phyloP scores from a whole-genome alignment of 2,888 invertebrate genomes.

The Eubasilissa splendida region DNA sequence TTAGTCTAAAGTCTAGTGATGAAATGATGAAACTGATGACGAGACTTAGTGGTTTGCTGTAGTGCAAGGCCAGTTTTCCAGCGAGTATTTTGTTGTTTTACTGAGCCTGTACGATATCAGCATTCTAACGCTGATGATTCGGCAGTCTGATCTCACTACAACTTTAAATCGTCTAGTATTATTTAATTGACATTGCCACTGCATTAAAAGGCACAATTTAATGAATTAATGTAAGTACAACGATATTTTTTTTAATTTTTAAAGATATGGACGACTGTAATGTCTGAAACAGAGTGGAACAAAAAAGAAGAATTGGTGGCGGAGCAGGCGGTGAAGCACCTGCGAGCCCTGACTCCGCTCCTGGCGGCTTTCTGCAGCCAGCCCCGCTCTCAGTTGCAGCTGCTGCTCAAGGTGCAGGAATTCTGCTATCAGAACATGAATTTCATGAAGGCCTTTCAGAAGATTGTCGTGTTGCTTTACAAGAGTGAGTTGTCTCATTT shows the following conservation, averaged over 20 bases:
- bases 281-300: conserved; percentile 98
- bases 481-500: conserved; percentile 76
- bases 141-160: conserved; percentile 66
- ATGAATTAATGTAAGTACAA: not conserved
- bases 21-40: conserved; percentile 73
- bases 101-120: conserved; percentile 37
- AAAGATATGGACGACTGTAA: conserved; percentile 94
- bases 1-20: conserved; percentile 9
- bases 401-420: conserved; percentile 95
- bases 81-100: conserved; percentile 51
- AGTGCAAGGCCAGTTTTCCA: conserved; percentile 54
- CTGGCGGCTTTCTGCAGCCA: conserved; percentile 90
- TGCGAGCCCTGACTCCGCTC: conserved; percentile 88
- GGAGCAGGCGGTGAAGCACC: conserved; percentile 94
- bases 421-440: conserved; percentile 99
- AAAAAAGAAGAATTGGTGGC: conserved; percentile 98
- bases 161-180: not conserved
- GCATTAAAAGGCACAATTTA: no score
- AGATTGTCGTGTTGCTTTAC: conserved; percentile 96
- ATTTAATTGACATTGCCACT: no score
- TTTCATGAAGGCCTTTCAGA: conserved; percentile 98
- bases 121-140: conserved; percentile 64
- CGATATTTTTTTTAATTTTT: conserved; percentile 39
- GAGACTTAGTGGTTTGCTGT: conserved; percentile 66
- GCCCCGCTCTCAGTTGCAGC: conserved; percentile 88